A percentile compares a stretch with the other conserved stretches of the same genome.
Evolutionary conservation across 2,888 invertebrate genomes (phyloP).

Genomic region (Furcula furcula): DNA sequence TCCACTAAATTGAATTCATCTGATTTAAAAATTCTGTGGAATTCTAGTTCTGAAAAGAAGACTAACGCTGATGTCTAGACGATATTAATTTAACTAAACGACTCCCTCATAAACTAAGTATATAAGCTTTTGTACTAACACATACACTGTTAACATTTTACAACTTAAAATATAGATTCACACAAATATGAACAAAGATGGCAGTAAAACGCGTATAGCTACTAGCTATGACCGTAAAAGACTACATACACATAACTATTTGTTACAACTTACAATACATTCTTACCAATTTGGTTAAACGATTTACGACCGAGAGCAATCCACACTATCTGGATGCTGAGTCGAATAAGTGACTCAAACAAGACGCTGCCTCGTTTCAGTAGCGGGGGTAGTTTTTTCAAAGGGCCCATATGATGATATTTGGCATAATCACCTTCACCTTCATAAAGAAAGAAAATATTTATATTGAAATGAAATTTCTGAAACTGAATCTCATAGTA

Average conservation of each 20-base stretch:
- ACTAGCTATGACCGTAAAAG: constrained; percentile 1
- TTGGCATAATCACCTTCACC: constrained; percentile 53
- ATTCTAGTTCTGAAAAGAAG: constrained; percentile 70
- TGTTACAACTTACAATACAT: constrained; percentile 1
- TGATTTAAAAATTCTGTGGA: constrained; percentile 78
- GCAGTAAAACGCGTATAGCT: constrained; percentile 3
- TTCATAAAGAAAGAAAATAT: constrained; percentile 20
- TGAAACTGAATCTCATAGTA: no score
- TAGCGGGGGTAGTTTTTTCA: constrained; percentile 64
- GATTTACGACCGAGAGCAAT: constrained; percentile 77
- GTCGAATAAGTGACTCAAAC: constrained; percentile 72
- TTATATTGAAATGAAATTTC: no score
- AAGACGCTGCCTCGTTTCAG: constrained; percentile 76
- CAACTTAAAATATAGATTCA: constrained; percentile 6
- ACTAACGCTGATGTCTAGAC: not conserved
- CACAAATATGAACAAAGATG: constrained; percentile 2
- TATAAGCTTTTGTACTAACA: not conserved
- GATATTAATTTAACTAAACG: not conserved
- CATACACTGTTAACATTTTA: not conserved
- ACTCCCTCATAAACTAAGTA: not conserved
- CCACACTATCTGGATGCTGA: constrained; percentile 80
- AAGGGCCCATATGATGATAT: constrained; percentile 76
- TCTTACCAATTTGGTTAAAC: constrained; percentile 74
- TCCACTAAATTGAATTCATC: constrained; percentile 71
- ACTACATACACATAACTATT: constrained; percentile 2